Percentiles rank a stretch among this genome's conserved stretches.
Evolutionary conservation across 2,888 invertebrate species (phyloP).

Genomic region (Physocephala rufipes): DNA sequence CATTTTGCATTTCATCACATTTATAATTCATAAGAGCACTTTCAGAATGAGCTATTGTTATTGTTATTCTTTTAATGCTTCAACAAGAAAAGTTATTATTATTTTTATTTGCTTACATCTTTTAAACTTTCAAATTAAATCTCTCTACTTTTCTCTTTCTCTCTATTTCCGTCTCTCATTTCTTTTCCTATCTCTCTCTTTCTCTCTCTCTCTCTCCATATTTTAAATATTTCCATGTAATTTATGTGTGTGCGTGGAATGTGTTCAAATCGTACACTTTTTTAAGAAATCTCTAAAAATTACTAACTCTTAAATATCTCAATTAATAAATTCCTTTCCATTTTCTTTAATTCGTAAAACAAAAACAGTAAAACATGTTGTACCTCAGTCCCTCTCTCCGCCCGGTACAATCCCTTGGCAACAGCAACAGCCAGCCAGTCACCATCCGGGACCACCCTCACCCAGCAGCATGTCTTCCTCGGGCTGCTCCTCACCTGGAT

Average conservation of each 20-base stretch:
- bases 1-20: neutral
- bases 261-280: slow-evolving; percentile 29
- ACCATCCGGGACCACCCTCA: slow-evolving; percentile 69
- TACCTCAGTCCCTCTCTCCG: slow-evolving; percentile 72
- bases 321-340: slow-evolving; percentile 22
- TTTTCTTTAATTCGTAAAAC: slow-evolving; percentile 14
- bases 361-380: slow-evolving; percentile 72
- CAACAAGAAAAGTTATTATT: neutral
- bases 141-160: slow-evolving; percentile 3
- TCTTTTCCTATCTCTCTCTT: slow-evolving; percentile 28
- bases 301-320: slow-evolving; percentile 9
- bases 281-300: neutral
- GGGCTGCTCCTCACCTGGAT: slow-evolving; percentile 69
- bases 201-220: slow-evolving; percentile 39
- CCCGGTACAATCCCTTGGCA: slow-evolving; percentile 74
- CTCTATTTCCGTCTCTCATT: slow-evolving; percentile 9
- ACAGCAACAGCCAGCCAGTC: slow-evolving; percentile 60
- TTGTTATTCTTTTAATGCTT: slow-evolving; percentile 2
- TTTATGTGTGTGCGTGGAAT: slow-evolving; percentile 32
- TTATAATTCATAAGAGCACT: slow-evolving; percentile 19
- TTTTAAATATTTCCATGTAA: slow-evolving; percentile 27
- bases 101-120: slow-evolving; percentile 23
- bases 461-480: slow-evolving; percentile 75
- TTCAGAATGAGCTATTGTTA: slow-evolving; percentile 16
- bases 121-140: slow-evolving; percentile 9